phyloP scores from a whole-genome alignment of 2,888 invertebrate species.

The Mesodorylaimus sp. region DNA sequence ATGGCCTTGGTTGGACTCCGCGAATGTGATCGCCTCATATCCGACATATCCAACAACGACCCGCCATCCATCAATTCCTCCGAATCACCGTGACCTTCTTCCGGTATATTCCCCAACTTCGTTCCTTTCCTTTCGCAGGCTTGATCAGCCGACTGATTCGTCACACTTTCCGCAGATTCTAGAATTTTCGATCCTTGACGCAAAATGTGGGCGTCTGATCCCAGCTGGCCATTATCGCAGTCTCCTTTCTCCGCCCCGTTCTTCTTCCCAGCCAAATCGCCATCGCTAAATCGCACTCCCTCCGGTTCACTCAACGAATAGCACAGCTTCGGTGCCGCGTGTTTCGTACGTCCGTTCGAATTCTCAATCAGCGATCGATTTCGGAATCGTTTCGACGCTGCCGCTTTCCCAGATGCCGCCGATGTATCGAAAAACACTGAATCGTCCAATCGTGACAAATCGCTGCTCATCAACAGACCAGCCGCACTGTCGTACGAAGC shows the following conservation, averaged over 20 bases:
- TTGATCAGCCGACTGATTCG: neutral
- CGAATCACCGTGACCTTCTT: neutral
- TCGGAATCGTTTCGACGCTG: neutral
- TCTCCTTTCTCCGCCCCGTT: too few species aligned
- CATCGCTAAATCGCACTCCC: too few species aligned
- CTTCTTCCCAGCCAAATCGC: neutral
- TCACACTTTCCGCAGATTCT: neutral
- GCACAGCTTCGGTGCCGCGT: neutral
- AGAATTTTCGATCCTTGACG: neutral
- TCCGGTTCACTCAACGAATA: neutral
- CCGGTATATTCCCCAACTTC: neutral
- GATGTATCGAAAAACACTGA: too few species aligned
- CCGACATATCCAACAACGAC: too few species aligned
- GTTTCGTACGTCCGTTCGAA: neutral
- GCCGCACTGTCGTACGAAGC: constrained; percentile 35
- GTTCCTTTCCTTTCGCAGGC: neutral
- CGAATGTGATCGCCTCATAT: neutral
- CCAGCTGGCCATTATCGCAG: neutral
- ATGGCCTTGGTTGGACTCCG: constrained; percentile 23
- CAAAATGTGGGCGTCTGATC: neutral
- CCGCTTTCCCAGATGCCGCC: too few species aligned
- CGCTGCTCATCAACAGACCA: constrained; percentile 40
- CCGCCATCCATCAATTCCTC: neutral
- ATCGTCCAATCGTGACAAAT: neutral
- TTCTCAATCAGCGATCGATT: neutral